Conservation (phyloP, 2,797 vertebrate species). For the Paedocypris micromegethes region DNA sequence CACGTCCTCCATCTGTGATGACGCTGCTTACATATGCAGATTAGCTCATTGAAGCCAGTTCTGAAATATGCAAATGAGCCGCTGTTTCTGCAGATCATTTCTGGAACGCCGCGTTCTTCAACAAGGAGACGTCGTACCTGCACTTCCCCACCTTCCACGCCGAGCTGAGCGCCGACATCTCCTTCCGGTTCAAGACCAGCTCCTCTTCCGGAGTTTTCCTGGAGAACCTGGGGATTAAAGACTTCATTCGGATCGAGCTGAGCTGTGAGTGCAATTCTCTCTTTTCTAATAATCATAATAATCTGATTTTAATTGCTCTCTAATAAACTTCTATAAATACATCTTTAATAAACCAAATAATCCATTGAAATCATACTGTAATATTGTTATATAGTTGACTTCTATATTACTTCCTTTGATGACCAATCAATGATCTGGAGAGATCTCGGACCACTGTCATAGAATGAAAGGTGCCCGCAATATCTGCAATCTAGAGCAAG, state of each 20-base stretch:
- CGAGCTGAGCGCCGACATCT: constrained; percentile 87
- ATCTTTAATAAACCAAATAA: too few relatives aligned
- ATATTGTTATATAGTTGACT: too few relatives aligned
- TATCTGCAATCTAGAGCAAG: too few relatives aligned
- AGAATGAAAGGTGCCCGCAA: too few relatives aligned
- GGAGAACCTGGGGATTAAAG: constrained; percentile 91
- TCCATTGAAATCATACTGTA: too few relatives aligned
- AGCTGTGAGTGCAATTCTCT: constrained; percentile 73
- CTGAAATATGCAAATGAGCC: not conserved
- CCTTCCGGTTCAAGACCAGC: constrained; percentile 92
- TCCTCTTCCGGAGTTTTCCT: constrained; percentile 87
- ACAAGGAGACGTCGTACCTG: constrained; percentile 85
- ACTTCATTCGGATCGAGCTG: constrained; percentile 90
- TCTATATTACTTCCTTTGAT: too few relatives aligned
- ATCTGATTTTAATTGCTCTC: too few relatives aligned
- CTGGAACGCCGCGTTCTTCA: constrained; percentile 91
- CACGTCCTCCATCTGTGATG: too few relatives aligned
- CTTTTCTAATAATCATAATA: not conserved
- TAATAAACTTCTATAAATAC: too few relatives aligned
- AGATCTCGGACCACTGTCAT: too few relatives aligned
- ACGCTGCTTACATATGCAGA: not conserved
- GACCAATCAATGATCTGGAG: too few relatives aligned
- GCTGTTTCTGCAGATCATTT: constrained; percentile 63
- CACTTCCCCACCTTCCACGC: constrained; percentile 92
- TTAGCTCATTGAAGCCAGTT: not conserved